Percentiles rank a stretch among this genome's conserved stretches.
Conservation (phyloP, 2,888 invertebrate genomes). For the Heliconius charithonia region DNA sequence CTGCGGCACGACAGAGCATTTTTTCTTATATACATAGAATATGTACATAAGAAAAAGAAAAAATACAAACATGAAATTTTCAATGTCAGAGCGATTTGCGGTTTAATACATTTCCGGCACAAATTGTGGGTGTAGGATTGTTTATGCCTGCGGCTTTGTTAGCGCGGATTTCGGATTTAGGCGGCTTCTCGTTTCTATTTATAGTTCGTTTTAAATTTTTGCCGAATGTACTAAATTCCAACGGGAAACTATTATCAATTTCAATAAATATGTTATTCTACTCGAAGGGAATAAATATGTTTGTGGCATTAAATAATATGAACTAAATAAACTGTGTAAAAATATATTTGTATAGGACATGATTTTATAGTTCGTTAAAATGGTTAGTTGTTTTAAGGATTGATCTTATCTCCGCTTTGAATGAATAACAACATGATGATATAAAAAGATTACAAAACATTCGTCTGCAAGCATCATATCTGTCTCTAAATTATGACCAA, state of each 20-base stretch:
- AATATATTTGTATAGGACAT: too few species aligned
- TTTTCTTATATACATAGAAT: too few species aligned
- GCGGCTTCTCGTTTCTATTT: slow-evolving; percentile 20
- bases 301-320: not conserved
- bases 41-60: not conserved
- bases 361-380: too few species aligned
- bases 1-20: too few species aligned
- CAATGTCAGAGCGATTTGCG: slow-evolving; percentile 30
- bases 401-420: too few species aligned
- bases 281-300: not conserved
- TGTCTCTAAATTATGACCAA: too few species aligned
- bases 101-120: slow-evolving; percentile 35
- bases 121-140: slow-evolving; percentile 32
- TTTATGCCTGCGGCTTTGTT: slow-evolving; percentile 37
- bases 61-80: slow-evolving; percentile 13
- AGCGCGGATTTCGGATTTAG: slow-evolving; percentile 32
- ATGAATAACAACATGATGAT: too few species aligned
- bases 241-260: not conserved
- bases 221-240: not conserved
- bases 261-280: not conserved
- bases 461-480: too few species aligned
- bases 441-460: too few species aligned
- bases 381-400: too few species aligned
- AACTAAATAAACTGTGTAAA: not conserved
- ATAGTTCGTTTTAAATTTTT: slow-evolving; percentile 15